Conservation (phyloP, 2,113 vertebrate species). For the Grammomys dolichurus region DNA sequence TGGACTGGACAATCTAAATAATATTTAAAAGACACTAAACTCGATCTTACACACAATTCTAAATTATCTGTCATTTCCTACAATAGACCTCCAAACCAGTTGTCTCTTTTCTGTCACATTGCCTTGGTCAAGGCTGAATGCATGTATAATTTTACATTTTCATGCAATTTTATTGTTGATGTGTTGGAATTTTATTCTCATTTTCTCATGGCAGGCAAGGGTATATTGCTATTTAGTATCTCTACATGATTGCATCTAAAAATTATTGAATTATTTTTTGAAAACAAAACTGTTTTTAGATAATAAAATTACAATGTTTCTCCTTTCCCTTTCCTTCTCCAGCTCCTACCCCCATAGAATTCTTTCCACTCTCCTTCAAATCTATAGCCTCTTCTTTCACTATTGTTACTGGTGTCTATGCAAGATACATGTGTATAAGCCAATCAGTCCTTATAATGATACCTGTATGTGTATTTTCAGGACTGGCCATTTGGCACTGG, state of each 20-base stretch:
- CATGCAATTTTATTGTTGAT: slow-evolving; percentile 9
- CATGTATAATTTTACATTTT: background rate
- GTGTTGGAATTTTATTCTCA: slow-evolving; percentile 20
- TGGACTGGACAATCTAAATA: background rate
- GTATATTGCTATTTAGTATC: background rate
- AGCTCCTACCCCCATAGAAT: fast-evolving
- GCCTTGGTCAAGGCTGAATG: background rate
- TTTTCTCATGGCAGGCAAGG: background rate
- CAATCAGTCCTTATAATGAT: background rate
- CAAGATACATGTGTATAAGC: no score
- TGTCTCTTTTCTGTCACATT: background rate
- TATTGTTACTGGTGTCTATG: background rate
- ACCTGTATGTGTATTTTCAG: background rate
- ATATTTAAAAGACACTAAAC: background rate
- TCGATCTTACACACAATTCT: background rate
- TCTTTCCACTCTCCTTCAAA: background rate
- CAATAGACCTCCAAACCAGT: background rate
- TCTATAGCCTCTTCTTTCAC: background rate
- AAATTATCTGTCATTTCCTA: background rate
- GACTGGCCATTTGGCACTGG: background rate
- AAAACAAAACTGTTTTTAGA: background rate
- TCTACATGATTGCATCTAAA: background rate
- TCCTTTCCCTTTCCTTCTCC: background rate
- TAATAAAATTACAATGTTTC: background rate
- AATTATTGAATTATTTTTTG: background rate